Evolutionary conservation across 2,888 invertebrate genomes (phyloP), one percentile per base, ranked within the genome.

Genomic region (Catocala fraxini): DNA sequence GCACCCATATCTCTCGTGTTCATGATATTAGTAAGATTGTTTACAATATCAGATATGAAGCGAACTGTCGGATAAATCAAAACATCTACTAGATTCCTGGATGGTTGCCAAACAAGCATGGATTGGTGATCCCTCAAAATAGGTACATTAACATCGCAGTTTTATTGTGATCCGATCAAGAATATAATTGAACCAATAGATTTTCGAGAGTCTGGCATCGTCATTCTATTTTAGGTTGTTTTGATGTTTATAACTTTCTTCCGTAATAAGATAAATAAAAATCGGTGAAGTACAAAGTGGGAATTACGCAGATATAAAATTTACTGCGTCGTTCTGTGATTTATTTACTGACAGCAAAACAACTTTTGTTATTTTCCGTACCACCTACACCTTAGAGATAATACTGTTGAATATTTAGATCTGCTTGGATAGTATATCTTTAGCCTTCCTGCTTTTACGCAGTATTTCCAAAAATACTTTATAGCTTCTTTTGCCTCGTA

Each of bases 1-100:
- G 12, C 12, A 45, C n/a, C 6, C 12, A 4, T 12, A 12, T 45
- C 45, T 12, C 12, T 12, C 45, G 15, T 15, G 15, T 48, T 11
- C 35, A 51, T 35, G 12, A 51, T 51, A 51, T 51, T 13, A 60
- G 59, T 46, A 58, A 53, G 47, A 55, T 58, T 77, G 71, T 74
- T 75, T 75, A 76, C 65, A 59, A 68, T 70, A 72, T 68, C 62
- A 58, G 66, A 67, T 71, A 74, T 73, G 73, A 77, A 77, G 70
- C 70, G 62, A 60, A 59, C 61, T 67, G 70, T 77, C 75, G 59
- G 66, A 56, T 57, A 64, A 68, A 76, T 78, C 76, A 66, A 83
- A 81, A 81, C 79, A 82, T 80, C 77, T 78, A 47, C 53, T 67
- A 71, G 79, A 87, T 85, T 73, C 76, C 78, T 90, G 90, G 89